Conservation (phyloP, 1,140 invertebrate species). For the Venustaconcha ellipsiformis region DNA sequence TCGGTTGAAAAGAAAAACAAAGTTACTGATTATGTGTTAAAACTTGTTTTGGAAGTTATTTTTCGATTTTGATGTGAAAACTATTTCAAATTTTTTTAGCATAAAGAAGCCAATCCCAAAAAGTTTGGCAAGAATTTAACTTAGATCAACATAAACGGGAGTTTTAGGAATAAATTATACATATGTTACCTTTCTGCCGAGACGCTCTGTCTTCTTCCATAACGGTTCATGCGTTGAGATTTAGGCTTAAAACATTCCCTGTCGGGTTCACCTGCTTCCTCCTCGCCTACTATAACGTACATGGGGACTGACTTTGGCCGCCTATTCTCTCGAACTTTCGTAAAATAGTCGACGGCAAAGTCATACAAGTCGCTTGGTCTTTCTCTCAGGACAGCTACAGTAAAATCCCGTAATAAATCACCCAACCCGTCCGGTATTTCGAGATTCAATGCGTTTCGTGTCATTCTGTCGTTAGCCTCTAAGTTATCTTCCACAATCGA, state of each 20-base stretch:
- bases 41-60: too few species aligned
- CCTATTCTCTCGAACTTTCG: slow-evolving; percentile 70
- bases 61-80: too few species aligned
- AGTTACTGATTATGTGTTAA: too few species aligned
- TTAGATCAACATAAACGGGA: too few species aligned
- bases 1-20: too few species aligned
- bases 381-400: slow-evolving; percentile 92
- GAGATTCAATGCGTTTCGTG: slow-evolving; percentile 38
- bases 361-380: slow-evolving; percentile 90
- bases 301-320: slow-evolving; percentile 60
- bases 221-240: slow-evolving; percentile 48
- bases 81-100: too few species aligned
- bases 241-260: slow-evolving; percentile 56
- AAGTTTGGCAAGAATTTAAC: too few species aligned
- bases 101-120: too few species aligned
- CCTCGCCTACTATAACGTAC: slow-evolving; percentile 67
- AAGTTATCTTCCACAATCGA: too few species aligned
- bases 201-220: slow-evolving; percentile 60
- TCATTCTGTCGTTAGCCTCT: too few species aligned
- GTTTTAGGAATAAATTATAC: too few species aligned
- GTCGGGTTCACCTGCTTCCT: slow-evolving; percentile 63
- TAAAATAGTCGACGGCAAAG: slow-evolving; percentile 93
- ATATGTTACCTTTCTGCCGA: slow-evolving; percentile 76
- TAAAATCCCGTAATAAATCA: slow-evolving; percentile 93
- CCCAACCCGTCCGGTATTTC: slow-evolving; percentile 87